Evolutionary conservation across 1,140 invertebrate species (phyloP), one percentile per base, ranked within the genome.

Genomic region (Zaprionus kolodkinae): DNA sequence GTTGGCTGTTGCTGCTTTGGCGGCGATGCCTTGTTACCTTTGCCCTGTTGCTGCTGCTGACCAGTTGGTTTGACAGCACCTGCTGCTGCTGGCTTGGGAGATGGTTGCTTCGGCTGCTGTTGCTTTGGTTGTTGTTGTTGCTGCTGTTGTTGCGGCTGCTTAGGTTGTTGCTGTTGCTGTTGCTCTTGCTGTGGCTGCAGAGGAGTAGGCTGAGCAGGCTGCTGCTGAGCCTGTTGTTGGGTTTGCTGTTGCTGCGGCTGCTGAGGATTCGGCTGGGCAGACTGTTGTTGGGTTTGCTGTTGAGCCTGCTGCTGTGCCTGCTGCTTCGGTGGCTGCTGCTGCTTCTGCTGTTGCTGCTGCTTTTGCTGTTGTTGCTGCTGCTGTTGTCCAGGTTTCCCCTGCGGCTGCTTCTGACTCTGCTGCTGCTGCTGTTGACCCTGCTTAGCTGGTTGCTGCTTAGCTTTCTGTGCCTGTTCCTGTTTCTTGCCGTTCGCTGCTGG

Each of bases 1-100:
- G 45, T 40, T 27, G 17, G 59, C 11, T 50, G 70, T 11, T 77
- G 75, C 43, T 85, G 82, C 52, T 85, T 86, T 13, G 80, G 71
- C 15, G 84, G 75, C 21, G 84, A 85, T 27, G 81, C 54, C 43
- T 87, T 87, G 30, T 73, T 72, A 11, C 60, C 66, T 6, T 75
- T 78, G 25, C 77, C 69, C 43, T 76, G 79, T 11, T 76, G 72
- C 17, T 56, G 69, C 17, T 36, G 40, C 6, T 27, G 61, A 7
- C 61, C 50, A 15, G 65, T 54, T 27, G 77, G 66, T 43, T 68
- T 36, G 12, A 10, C 59, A 15, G 52, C 56, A 6, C 61, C 43
- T 9, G 67, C 62, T 9, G 67, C 62, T 5, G 66, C 55, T 48
- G 77, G 77, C 35, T 79, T 79, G 30, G 63, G 60, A 4, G 21